Evolutionary conservation across 2,888 invertebrate species (phyloP).

Genomic region (Unio pictorum): DNA sequence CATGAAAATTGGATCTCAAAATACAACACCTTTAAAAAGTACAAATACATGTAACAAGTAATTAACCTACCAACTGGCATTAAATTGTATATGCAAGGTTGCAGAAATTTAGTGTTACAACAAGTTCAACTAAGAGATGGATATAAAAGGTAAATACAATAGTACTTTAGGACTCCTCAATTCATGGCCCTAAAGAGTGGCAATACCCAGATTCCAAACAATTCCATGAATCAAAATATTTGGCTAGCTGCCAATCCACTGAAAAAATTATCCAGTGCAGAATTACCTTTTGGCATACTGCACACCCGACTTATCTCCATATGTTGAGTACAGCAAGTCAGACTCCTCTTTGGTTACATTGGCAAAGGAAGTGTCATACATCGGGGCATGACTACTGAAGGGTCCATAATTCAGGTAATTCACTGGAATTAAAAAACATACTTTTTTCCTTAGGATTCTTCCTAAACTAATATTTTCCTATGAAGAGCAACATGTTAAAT

Average conservation of each 20-base stretch:
- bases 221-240: too few species aligned
- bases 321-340: slow-evolving; percentile 90
- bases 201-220: neutral
- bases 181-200: too few species aligned
- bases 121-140: too few species aligned
- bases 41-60: neutral
- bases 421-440: slow-evolving; percentile 73
- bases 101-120: too few species aligned
- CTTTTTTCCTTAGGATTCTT: too few species aligned
- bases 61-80: too few species aligned
- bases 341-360: slow-evolving; percentile 93
- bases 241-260: too few species aligned
- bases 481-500: too few species aligned
- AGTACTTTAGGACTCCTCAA: too few species aligned
- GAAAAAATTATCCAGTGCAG: neutral
- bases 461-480: too few species aligned
- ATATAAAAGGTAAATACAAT: too few species aligned
- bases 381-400: slow-evolving; percentile 96
- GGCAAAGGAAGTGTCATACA: slow-evolving; percentile 96
- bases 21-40: neutral
- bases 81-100: too few species aligned
- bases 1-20: neutral
- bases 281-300: slow-evolving; percentile 84
- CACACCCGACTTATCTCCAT: slow-evolving; percentile 91
- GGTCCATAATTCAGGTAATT: slow-evolving; percentile 94